phyloP scores from a whole-genome alignment of 1,140 invertebrate species.

The Heliconius congener region DNA sequence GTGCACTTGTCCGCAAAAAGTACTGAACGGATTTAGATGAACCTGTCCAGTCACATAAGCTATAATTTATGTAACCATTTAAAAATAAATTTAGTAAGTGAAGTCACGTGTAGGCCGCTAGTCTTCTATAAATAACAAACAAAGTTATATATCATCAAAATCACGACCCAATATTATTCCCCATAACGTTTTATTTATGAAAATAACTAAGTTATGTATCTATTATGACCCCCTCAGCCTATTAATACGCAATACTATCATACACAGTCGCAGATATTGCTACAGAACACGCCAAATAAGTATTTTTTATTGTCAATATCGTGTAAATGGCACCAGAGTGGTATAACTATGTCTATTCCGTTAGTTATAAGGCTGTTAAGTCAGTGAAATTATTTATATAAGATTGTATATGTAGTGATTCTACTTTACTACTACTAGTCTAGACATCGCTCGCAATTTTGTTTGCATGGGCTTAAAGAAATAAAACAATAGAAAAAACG shows the following conservation, averaged over 20 bases:
- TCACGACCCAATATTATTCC: neutral
- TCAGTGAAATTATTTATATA: too few species aligned
- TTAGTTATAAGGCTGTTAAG: neutral
- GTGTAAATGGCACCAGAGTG: neutral
- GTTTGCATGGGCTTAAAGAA: neutral
- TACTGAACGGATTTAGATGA: too few species aligned
- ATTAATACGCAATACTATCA: constrained; percentile 6
- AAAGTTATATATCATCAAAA: neutral
- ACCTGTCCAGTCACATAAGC: too few species aligned
- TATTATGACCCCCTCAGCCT: neutral
- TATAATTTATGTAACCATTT: too few species aligned
- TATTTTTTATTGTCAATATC: constrained; percentile 4
- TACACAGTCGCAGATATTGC: constrained; percentile 5
- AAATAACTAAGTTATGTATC: neutral
- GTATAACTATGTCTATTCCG: neutral
- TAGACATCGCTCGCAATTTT: too few species aligned
- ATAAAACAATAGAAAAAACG: neutral
- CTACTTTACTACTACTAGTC: too few species aligned
- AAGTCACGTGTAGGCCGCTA: too few species aligned
- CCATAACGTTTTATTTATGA: constrained; percentile 3
- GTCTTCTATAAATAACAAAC: neutral
- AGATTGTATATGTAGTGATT: too few species aligned
- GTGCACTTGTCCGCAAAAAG: too few species aligned
- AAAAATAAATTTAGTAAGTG: too few species aligned
- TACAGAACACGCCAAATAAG: neutral